Conservation (phyloP, 2,113 vertebrate species). For the Reinhardtius hippoglossoides region DNA sequence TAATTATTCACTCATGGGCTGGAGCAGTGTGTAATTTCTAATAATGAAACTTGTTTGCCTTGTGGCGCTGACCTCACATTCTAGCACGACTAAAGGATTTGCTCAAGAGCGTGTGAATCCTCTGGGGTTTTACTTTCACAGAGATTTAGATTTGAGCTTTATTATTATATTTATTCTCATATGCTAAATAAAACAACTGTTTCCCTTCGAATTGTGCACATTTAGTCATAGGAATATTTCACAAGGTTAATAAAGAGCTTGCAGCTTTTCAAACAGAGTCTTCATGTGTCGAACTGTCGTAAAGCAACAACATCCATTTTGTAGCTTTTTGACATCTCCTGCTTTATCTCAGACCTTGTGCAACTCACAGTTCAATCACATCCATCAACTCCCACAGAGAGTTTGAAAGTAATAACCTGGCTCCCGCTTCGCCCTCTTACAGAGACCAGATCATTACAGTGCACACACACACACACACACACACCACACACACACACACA, state of each 20-base stretch:
- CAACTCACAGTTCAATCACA: conserved; percentile 51
- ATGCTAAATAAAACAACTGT: conserved; percentile 36
- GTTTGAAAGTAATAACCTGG: conserved; percentile 65
- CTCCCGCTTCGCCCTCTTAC: conserved; percentile 54
- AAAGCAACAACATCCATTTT: conserved; percentile 43
- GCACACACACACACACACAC: not conserved
- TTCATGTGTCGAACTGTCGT: conserved; percentile 31
- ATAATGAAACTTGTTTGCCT: conserved; percentile 65
- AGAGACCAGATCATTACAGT: conserved; percentile 30
- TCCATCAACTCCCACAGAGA: conserved; percentile 59
- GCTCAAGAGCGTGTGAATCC: conserved; percentile 44
- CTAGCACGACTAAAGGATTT: conserved; percentile 42
- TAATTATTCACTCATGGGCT: conserved; percentile 54
- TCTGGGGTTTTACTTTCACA: conserved; percentile 5
- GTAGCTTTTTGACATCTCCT: conserved; percentile 46
- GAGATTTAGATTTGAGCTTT: conserved; percentile 27
- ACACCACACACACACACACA: not conserved
- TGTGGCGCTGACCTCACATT: conserved; percentile 53
- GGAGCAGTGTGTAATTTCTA: conserved; percentile 48
- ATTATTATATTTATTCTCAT: not conserved
- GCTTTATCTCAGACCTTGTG: conserved; percentile 44
- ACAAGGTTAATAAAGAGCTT: conserved; percentile 14
- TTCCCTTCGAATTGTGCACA: not conserved
- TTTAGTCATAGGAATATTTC: conserved; percentile 3
- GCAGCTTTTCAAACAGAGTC: conserved; percentile 11